phyloP scores from a whole-genome alignment of 1,140 invertebrate genomes.

The Aphidius gifuensis region DNA sequence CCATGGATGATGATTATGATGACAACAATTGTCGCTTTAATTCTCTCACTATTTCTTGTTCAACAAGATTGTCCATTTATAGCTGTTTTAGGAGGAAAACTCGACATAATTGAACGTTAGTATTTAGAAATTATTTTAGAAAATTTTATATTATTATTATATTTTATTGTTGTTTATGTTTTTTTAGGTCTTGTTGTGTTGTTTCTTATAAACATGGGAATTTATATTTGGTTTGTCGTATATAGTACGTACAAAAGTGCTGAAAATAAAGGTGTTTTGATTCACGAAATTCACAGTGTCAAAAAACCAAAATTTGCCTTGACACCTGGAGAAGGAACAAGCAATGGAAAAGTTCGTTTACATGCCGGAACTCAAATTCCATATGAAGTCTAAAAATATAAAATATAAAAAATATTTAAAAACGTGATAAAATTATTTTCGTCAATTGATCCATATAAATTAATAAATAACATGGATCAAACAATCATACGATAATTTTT shows the following conservation, averaged over 20 bases:
- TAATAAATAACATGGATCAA: not conserved
- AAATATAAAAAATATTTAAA: slow-evolving; percentile 7
- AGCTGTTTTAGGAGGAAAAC: slow-evolving; percentile 41
- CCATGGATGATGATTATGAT: slow-evolving; percentile 55
- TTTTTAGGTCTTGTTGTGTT: slow-evolving; percentile 41
- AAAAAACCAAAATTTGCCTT: slow-evolving; percentile 32
- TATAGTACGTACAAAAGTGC: slow-evolving; percentile 54
- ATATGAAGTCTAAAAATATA: slow-evolving; percentile 36
- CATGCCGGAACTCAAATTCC: slow-evolving; percentile 29
- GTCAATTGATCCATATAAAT: not conserved
- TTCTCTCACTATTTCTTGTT: slow-evolving; percentile 45
- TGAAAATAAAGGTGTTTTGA: slow-evolving; percentile 46
- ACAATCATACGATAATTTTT: no score
- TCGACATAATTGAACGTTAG: slow-evolving; percentile 46
- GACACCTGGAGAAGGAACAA: slow-evolving; percentile 25
- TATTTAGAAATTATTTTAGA: not conserved
- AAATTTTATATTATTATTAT: not conserved
- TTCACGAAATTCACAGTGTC: slow-evolving; percentile 42
- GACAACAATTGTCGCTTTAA: slow-evolving; percentile 45
- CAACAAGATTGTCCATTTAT: slow-evolving; percentile 46
- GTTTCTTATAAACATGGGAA: slow-evolving; percentile 39
- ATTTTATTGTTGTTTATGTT: slow-evolving; percentile 8
- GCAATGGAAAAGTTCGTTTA: slow-evolving; percentile 30
- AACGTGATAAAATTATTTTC: not conserved
- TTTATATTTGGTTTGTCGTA: slow-evolving; percentile 55